phyloP scores from a whole-genome alignment of 2,797 vertebrate species.

The Halcyon smyrnensis region DNA sequence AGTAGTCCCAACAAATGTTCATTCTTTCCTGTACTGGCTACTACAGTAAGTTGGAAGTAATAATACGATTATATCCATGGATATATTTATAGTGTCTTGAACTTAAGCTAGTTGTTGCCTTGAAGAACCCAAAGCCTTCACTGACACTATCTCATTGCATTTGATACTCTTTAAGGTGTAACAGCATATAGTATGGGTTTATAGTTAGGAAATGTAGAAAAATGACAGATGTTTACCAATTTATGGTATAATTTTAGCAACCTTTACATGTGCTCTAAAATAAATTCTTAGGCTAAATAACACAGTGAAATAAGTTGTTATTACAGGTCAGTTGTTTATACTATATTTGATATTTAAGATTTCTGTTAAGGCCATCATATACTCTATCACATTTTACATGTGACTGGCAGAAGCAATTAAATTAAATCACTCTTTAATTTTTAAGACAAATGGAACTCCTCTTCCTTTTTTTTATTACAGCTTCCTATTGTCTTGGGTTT shows the following conservation, averaged over 20 bases:
- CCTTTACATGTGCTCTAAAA: background rate
- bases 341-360: background rate
- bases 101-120: background rate
- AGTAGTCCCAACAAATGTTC: background rate
- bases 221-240: background rate
- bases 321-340: background rate
- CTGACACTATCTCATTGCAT: background rate
- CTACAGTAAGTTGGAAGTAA: background rate
- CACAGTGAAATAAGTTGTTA: background rate
- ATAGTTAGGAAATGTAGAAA: background rate
- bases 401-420: slow-evolving; percentile 32
- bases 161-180: background rate
- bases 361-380: background rate
- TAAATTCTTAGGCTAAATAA: background rate
- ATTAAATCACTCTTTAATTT: slow-evolving; percentile 13
- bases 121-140: background rate
- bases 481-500: slow-evolving; percentile 78
- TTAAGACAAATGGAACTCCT: slow-evolving; percentile 52
- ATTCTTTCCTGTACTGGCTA: background rate
- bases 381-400: background rate
- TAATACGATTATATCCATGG: background rate
- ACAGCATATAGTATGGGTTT: background rate
- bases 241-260: background rate
- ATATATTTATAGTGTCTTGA: background rate
- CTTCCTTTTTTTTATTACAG: slow-evolving; percentile 36